Percentiles rank a stretch among this genome's conserved stretches.
Conservation (phyloP, 2,113 vertebrate genomes). For the Otocyon megalotis region DNA sequence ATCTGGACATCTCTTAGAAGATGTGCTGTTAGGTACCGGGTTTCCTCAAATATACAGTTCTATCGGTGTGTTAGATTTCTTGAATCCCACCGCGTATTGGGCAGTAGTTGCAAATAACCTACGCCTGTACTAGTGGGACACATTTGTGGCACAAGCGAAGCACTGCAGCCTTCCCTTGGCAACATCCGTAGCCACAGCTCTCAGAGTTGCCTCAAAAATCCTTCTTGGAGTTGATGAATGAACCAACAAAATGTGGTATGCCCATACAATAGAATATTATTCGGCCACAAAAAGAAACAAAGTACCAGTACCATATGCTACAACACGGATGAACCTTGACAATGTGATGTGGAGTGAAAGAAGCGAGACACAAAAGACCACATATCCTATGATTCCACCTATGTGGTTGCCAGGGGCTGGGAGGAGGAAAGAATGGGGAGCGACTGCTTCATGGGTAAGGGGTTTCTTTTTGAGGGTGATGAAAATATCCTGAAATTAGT, state of each 20-base stretch:
- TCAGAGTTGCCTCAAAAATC: conserved; percentile 16
- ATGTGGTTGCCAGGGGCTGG: not conserved
- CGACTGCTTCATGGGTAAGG: not conserved
- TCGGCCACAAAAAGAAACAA: not conserved
- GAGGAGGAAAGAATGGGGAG: not conserved
- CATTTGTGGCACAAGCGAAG: not conserved
- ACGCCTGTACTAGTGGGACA: not conserved
- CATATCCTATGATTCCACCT: not conserved
- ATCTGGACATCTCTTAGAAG: not conserved
- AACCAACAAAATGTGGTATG: conserved; percentile 20
- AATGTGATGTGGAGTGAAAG: not conserved
- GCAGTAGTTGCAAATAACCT: not conserved
- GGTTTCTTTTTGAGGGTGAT: not conserved
- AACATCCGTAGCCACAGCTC: not conserved
- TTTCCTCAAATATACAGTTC: not conserved
- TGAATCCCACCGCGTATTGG: not conserved
- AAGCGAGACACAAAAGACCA: not conserved
- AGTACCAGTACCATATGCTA: not conserved
- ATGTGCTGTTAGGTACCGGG: not conserved
- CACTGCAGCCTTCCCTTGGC: not conserved
- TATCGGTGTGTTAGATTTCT: not conserved
- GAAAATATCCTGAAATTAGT: conserved; percentile 39
- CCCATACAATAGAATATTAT: not conserved
- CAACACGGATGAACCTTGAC: not conserved
- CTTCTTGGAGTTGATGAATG: not conserved